Conservation (phyloP, 2,797 vertebrate species). For the Anomalospiza imberbis region DNA sequence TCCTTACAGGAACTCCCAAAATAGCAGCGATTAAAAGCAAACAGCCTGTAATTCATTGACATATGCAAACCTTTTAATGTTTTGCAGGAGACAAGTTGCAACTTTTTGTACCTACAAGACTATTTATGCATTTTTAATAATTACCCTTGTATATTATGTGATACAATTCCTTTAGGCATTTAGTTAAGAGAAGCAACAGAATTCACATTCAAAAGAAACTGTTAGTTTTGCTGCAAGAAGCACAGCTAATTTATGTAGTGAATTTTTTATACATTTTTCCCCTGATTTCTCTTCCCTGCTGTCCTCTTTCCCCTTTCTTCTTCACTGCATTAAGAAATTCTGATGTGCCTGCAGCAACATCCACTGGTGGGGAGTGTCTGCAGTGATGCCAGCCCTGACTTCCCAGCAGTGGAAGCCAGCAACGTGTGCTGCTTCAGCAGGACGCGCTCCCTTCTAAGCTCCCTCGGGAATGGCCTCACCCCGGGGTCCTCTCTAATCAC, state of each 20-base stretch:
- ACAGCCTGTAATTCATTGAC: conserved; percentile 74
- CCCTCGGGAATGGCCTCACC: conserved; percentile 4
- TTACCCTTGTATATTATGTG: conserved; percentile 67
- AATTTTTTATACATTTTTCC: conserved; percentile 67
- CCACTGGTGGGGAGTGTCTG: conserved; percentile 37
- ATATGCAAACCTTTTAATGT: conserved; percentile 71
- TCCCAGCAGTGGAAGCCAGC: not conserved
- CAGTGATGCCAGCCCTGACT: conserved; percentile 23
- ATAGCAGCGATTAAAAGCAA: conserved; percentile 75
- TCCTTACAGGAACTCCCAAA: conserved; percentile 74
- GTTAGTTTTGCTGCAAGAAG: conserved; percentile 65
- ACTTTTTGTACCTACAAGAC: conserved; percentile 64
- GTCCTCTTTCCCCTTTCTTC: conserved; percentile 65
- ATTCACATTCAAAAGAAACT: conserved; percentile 69
- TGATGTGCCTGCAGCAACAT: conserved; percentile 70
- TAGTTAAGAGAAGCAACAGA: conserved; percentile 55
- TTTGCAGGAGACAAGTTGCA: conserved; percentile 69
- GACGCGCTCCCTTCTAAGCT: not conserved
- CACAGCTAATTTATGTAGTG: conserved; percentile 70
- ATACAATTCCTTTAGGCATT: conserved; percentile 66
- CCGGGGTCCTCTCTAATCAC: conserved; percentile 38
- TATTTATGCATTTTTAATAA: conserved; percentile 74
- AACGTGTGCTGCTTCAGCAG: not conserved
- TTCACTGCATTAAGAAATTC: conserved; percentile 67
- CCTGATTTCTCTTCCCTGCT: conserved; percentile 70